Conservation (phyloP, 2,888 invertebrate species). For the Morinoia aosen region DNA sequence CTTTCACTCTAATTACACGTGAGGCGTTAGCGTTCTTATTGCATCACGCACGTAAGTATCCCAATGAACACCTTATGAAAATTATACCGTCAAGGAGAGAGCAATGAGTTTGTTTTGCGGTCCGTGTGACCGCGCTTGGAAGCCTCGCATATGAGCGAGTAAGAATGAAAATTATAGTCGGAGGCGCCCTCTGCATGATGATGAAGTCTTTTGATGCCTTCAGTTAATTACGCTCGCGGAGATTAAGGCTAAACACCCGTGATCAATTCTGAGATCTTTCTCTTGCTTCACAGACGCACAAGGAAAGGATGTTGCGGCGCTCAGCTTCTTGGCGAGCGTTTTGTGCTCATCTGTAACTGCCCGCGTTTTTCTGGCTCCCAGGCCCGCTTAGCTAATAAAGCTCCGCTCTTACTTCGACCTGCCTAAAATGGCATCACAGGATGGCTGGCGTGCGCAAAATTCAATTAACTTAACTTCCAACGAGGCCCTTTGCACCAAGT, state of each 20-base stretch:
- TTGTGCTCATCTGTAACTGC: conserved; percentile 45
- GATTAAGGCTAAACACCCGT: conserved; percentile 42
- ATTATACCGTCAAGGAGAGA: not conserved
- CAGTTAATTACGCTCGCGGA: conserved; percentile 36
- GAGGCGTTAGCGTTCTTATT: not conserved
- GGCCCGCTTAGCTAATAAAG: not conserved
- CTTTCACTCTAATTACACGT: conserved; percentile 23
- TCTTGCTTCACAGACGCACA: conserved; percentile 15
- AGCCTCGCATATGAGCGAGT: not conserved
- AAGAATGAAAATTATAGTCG: not conserved
- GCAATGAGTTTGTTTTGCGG: not conserved
- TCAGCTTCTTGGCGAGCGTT: not conserved
- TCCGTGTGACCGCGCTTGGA: not conserved
- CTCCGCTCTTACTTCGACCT: not conserved
- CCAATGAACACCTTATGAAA: not conserved
- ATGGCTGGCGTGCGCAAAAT: not conserved
- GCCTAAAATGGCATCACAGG: not conserved
- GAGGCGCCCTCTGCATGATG: conserved; percentile 27
- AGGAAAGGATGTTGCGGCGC: conserved; percentile 36
- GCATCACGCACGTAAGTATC: not conserved
- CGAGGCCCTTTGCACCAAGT: not conserved
- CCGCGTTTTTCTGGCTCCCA: conserved; percentile 10
- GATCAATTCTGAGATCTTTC: conserved; percentile 34
- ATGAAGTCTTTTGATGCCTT: conserved; percentile 48
- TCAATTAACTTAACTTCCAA: not conserved